Evolutionary conservation across 2,113 vertebrate genomes (phyloP).

Genomic region (Kobus ellipsiprymnus): DNA sequence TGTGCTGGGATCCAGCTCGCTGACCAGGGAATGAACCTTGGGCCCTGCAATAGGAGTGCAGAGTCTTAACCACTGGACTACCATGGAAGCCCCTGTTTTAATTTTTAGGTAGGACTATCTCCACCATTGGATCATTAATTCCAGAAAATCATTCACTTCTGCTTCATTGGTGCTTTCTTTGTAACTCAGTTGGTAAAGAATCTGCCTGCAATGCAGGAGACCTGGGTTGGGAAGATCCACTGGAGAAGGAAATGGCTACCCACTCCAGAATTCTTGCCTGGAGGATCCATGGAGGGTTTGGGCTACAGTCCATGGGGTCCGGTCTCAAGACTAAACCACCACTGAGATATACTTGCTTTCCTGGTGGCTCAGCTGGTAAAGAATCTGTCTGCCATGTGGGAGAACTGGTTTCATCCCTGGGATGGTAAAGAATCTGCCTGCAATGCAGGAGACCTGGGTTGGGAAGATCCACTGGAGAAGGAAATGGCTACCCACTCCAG

Average conservation of each 20-base stretch:
- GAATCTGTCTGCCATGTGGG: not conserved
- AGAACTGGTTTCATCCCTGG: not conserved
- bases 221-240: not conserved
- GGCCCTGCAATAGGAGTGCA: not conserved
- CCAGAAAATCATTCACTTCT: not conserved
- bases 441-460: not conserved
- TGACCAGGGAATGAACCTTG: not conserved
- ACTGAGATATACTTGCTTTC: not conserved
- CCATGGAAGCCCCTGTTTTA: not conserved
- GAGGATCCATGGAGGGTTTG: not conserved
- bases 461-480: not conserved
- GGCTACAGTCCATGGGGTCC: not conserved
- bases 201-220: not conserved
- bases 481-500: not conserved
- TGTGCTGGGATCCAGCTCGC: not conserved
- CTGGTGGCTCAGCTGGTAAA: not conserved
- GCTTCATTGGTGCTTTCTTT: not conserved
- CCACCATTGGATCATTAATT: not conserved
- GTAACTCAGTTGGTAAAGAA: not conserved
- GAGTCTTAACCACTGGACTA: not conserved
- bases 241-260: not conserved
- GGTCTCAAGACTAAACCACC: too few species aligned
- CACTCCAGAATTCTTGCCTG: not conserved
- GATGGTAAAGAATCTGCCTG: not conserved
- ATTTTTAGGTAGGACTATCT: not conserved